Evolutionary conservation across 2,888 invertebrate genomes (phyloP), one percentile per base, ranked within the genome.

Genomic region (Cheilosia grossa): DNA sequence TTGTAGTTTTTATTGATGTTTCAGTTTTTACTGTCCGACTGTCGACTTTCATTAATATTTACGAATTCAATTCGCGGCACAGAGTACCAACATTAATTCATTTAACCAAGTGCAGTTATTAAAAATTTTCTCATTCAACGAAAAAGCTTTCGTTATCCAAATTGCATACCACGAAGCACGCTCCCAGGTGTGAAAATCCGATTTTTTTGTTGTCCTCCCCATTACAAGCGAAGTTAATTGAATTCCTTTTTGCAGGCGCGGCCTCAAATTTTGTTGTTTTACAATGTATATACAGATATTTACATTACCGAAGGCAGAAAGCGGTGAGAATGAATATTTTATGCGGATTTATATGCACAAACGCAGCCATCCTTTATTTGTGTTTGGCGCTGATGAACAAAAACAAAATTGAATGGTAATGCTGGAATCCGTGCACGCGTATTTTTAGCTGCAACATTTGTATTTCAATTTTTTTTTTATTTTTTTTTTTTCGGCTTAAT

Each of bases 321-420:
- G 24, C 19, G n/a, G 61, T 53, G 54, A 17, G 24, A 72, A 44
- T 21, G 19, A 37, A 64, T 59, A 66, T 66, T 44, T 44, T 58
- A 80, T 58, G 72, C 54, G 64, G 53, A 61, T 59, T 77, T 56
- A 44, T 80, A 67, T 61, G 59, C 49, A 67, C 54, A 80, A 67
- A 73, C 67, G 27, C 37, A 47, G 24, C 21, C 53, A 73, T 79
- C 58, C 59, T 72, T 59, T 59, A 42, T 21, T n/a, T 47, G 17
- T 40, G 15, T 17, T 24, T 47, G 49, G 27, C 7, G 17, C 27
- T 54, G 49, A 40, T 13, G 47, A 49, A 61, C 42, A n/a, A 59
- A 54, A 77, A 51, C 47, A 47, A 47, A 17, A 19, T 2, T 47
- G 9, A 47, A 19, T 19, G 47, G 9, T 7, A 30, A 9, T 47